Conservation (phyloP, 2,888 invertebrate genomes). For the Apamea crenata region DNA sequence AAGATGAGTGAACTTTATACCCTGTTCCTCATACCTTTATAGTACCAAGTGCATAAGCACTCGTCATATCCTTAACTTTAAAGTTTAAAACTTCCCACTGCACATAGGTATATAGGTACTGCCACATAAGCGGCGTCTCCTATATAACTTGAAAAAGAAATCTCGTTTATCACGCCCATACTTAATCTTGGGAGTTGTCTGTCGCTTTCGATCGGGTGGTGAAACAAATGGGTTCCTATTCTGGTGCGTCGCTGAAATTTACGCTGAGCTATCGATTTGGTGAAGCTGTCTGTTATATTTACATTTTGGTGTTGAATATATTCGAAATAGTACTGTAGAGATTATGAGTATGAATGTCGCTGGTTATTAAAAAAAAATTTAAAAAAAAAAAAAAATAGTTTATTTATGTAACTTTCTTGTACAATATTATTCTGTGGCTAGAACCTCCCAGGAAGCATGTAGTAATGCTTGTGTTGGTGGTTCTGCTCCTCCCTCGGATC, state of each 20-base stretch:
- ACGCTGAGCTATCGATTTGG: conserved; percentile 1
- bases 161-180: conserved; percentile 74
- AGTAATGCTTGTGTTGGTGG: too few relatives aligned
- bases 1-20: too few relatives aligned
- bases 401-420: too few relatives aligned
- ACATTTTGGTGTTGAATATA: background rate
- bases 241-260: conserved; percentile 24
- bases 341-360: background rate
- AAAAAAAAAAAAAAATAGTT: too few relatives aligned
- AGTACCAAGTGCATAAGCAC: background rate
- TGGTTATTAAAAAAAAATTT: too few relatives aligned
- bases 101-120: conserved; percentile 18
- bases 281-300: background rate
- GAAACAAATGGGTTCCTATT: conserved; percentile 31
- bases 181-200: conserved; percentile 75
- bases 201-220: conserved; percentile 53
- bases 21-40: background rate
- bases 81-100: conserved; percentile 22
- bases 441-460: too few relatives aligned
- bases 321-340: background rate
- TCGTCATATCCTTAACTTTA: conserved; percentile 10
- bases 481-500: too few relatives aligned
- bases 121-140: conserved; percentile 20
- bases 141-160: conserved; percentile 65
- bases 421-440: too few relatives aligned